Evolutionary conservation across 2,888 invertebrate genomes (phyloP).

Genomic region (Nudaria mundana): DNA sequence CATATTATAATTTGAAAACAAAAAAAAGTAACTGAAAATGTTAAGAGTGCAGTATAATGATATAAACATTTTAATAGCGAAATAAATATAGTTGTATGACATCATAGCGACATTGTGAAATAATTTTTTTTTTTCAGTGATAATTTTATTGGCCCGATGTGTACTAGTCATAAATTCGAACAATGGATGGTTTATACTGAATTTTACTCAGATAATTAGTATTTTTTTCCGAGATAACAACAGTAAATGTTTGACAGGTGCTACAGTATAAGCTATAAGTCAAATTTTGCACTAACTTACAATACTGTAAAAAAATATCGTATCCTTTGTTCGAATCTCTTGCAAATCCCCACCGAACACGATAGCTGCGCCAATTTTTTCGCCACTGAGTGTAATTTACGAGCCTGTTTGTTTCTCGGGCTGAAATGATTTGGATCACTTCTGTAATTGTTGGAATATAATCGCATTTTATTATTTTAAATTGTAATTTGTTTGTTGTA

Average conservation of each 20-base stretch:
- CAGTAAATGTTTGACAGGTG: too few species aligned
- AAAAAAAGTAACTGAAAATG: slow-evolving; percentile 38
- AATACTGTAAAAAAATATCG: neutral
- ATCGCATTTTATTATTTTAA: slow-evolving; percentile 66
- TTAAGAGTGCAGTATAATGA: slow-evolving; percentile 49
- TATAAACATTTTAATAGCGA: slow-evolving; percentile 16
- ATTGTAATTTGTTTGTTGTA: slow-evolving; percentile 66
- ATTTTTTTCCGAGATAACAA: too few species aligned
- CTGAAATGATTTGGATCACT: slow-evolving; percentile 26
- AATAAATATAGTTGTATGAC: slow-evolving; percentile 27
- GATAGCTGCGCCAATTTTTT: slow-evolving; percentile 46
- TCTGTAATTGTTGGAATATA: slow-evolving; percentile 63
- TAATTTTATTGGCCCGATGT: slow-evolving; percentile 41
- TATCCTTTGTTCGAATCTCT: neutral
- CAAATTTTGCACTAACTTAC: neutral
- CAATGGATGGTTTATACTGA: neutral
- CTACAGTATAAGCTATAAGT: too few species aligned
- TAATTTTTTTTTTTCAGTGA: slow-evolving; percentile 27
- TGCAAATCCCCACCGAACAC: slow-evolving; percentile 49
- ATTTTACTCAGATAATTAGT: neutral
- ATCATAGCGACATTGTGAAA: slow-evolving; percentile 31
- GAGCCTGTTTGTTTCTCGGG: slow-evolving; percentile 2
- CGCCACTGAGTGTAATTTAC: slow-evolving; percentile 26
- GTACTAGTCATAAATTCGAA: slow-evolving; percentile 10
- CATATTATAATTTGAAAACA: slow-evolving; percentile 41